Evolutionary conservation across 2,113 vertebrate species (phyloP).

Genomic region (Orycteropus afer): DNA sequence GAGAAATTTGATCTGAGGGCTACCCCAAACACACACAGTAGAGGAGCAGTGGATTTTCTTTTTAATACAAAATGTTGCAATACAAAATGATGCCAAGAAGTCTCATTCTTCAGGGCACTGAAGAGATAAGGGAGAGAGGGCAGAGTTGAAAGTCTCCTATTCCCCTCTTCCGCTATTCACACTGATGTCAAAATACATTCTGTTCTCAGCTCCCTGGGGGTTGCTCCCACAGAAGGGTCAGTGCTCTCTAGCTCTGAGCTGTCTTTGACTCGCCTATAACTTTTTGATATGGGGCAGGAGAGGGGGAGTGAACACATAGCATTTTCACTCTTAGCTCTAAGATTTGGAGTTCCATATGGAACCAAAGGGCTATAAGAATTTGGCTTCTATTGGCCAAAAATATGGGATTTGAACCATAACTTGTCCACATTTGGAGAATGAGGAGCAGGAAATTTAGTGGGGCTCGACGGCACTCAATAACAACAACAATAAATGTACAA

Average conservation of each 20-base stretch:
- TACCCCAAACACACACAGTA: slow-evolving; percentile 56
- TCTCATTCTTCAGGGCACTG: background rate
- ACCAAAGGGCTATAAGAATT: background rate
- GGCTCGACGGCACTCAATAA: background rate
- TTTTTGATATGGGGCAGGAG: background rate
- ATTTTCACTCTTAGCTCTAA: background rate
- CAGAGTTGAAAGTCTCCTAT: background rate
- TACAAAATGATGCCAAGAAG: slow-evolving; percentile 51
- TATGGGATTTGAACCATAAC: background rate
- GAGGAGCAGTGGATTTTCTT: slow-evolving; percentile 53
- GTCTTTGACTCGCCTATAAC: background rate
- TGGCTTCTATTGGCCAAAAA: background rate
- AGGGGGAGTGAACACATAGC: background rate
- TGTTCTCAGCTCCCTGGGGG: background rate
- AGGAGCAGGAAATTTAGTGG: background rate
- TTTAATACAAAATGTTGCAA: slow-evolving; percentile 75
- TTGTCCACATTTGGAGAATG: background rate
- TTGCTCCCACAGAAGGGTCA: background rate
- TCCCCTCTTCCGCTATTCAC: background rate
- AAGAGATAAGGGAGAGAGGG: background rate
- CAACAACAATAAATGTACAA: background rate
- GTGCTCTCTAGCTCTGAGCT: background rate
- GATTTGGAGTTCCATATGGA: slow-evolving; percentile 13
- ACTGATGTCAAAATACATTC: background rate
- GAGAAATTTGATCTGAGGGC: background rate